These are phyloP conservation scores for Polymixis lichenea DNA, from an alignment of 2,888 invertebrate species.

Conservation along the genomic window DNA sequence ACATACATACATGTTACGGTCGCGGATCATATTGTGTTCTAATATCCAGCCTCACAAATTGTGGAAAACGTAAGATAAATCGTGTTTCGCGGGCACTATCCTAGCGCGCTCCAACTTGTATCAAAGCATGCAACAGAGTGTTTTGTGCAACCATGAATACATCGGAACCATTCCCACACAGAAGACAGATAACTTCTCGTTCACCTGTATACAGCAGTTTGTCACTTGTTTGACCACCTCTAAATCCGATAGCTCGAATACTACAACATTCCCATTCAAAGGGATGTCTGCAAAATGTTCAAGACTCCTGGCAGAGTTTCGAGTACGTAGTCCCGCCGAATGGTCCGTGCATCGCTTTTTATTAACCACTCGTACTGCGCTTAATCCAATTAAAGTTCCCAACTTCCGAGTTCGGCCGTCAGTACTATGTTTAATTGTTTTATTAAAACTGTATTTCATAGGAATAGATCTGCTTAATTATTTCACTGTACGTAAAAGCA, in stretches of 20 bases:
- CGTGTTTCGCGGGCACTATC: too few relatives aligned
- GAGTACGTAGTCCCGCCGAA: slow-evolving; percentile 51
- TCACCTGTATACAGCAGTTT: slow-evolving; percentile 32
- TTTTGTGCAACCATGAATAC: slow-evolving; percentile 17
- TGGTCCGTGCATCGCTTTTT: slow-evolving; percentile 66
- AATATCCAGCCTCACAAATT: too few relatives aligned
- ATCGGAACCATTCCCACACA: neutral
- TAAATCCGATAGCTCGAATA: slow-evolving; percentile 25
- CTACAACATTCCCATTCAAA: slow-evolving; percentile 37
- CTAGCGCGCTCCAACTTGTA: neutral
- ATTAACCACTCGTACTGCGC: slow-evolving; percentile 66
- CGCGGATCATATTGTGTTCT: too few relatives aligned
- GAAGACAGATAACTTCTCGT: slow-evolving; percentile 20
- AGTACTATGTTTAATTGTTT: slow-evolving; percentile 56
- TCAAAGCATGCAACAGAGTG: slow-evolving; percentile 14
- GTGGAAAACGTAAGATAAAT: too few relatives aligned
- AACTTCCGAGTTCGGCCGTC: slow-evolving; percentile 62
- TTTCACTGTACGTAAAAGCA: slow-evolving; percentile 12
- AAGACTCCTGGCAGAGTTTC: slow-evolving; percentile 51
- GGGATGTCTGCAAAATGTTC: slow-evolving; percentile 64
- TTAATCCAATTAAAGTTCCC: slow-evolving; percentile 77
- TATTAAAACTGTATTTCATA: slow-evolving; percentile 58
- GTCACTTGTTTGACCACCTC: slow-evolving; percentile 48
- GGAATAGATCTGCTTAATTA: slow-evolving; percentile 48
- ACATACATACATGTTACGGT: too few relatives aligned